Evolutionary conservation across 2,888 invertebrate genomes (phyloP), one percentile per base, ranked within the genome.

Genomic region (Drosophila seclusa): DNA sequence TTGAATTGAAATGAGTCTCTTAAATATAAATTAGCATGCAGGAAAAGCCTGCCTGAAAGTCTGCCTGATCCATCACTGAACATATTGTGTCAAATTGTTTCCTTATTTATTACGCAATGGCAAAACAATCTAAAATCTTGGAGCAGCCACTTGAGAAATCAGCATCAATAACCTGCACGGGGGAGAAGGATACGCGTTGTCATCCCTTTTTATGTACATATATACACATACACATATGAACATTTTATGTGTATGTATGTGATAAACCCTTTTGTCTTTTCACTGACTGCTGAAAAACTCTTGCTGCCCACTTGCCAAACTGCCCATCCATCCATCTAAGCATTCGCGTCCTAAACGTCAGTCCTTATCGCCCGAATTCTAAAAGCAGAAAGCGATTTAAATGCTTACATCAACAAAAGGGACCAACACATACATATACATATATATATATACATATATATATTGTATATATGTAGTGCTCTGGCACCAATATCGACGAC

Each of bases 141-240:
- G 68, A 74, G 73, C 70, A 60, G 75, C 87, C 85, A 82, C 87
- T 87, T 82, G 82, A 73, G 80, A 76, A 85, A 87, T 82, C 87
- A 85, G 76, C 80, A 78, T 80, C 68, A 84, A 84, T 82, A 87
- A 80, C 78, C 68, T 54, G 53, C 57, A 55, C 48, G 53, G 65
- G 68, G 68, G 45, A 24, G 8, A 16, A 16, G 45, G 7, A 52
- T 58, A 76, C 58, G 57, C 54, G 67, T 21, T 45, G 62, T 16
- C 68, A 63, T 68, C 65, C 68, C 34, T 49, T n/a, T 18, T 27
- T 24, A 48, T 38, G 27, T 24, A 8, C n/a, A n/a, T 31, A 18
- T 53, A 6, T 24, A n/a, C n/a, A 24, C 18, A 8, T 10, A 13
- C 21, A 24, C 11, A 10, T 50, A 50, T 32, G 24, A n/a, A 38